Evolutionary conservation across 2,797 vertebrate genomes (phyloP).

Genomic region (Enteromius afrohamiltoni): DNA sequence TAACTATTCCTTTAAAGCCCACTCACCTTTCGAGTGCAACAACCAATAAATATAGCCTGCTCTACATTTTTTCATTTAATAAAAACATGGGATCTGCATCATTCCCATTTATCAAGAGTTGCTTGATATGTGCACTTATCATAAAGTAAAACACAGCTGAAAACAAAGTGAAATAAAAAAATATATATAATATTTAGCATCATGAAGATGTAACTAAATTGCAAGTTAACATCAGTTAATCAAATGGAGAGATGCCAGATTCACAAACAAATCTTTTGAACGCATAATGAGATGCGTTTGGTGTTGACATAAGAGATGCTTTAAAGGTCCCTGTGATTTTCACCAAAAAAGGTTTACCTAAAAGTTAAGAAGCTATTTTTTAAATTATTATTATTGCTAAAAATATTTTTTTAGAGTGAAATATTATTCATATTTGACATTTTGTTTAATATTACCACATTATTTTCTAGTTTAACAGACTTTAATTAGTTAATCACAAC

Average conservation of each 20-base stretch:
- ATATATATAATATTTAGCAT: too few species aligned
- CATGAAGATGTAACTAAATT: background rate
- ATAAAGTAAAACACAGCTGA: too few species aligned
- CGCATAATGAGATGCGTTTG: background rate
- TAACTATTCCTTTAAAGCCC: background rate
- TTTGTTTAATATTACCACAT: background rate
- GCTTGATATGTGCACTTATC: too few species aligned
- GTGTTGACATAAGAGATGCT: background rate
- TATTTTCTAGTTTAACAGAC: background rate
- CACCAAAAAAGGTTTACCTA: background rate
- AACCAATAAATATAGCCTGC: too few species aligned
- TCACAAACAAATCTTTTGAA: conserved; percentile 1
- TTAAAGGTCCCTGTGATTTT: background rate
- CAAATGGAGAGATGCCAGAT: background rate
- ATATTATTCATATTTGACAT: background rate
- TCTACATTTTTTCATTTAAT: background rate
- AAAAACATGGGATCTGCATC: too few species aligned
- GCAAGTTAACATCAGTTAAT: background rate
- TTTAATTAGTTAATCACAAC: background rate
- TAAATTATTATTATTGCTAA: background rate
- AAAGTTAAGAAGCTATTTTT: background rate
- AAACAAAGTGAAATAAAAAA: too few species aligned
- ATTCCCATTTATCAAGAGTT: too few species aligned
- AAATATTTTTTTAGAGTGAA: too few species aligned
- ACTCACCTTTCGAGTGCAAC: too few species aligned